phyloP scores from a whole-genome alignment of 2,113 vertebrate genomes.

The Pterocles orientalis region DNA sequence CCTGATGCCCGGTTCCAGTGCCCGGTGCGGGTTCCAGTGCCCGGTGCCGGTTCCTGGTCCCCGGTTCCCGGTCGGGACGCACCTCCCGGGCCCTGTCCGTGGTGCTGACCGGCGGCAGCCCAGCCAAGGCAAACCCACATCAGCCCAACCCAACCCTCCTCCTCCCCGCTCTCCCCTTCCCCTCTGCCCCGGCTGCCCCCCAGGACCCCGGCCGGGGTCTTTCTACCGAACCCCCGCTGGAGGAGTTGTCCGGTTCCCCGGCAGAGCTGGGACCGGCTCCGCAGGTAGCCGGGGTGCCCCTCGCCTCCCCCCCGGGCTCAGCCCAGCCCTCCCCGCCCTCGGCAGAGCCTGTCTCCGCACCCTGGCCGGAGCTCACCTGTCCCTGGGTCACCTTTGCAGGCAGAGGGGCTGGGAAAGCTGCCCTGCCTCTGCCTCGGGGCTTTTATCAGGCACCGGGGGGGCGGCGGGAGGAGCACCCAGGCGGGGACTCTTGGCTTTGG shows the following conservation, averaged over 20 bases:
- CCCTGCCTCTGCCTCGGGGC: not conserved
- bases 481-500: conserved; percentile 8
- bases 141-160: too few species aligned
- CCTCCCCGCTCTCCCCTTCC: not conserved
- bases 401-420: conserved; percentile 7
- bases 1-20: too few species aligned
- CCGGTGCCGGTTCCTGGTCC: not conserved
- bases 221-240: not conserved
- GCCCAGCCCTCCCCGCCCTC: not conserved
- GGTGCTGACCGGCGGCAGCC: not conserved
- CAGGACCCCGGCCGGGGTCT: not conserved
- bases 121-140: too few species aligned
- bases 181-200: not conserved
- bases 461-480: conserved; percentile 51
- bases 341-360: not conserved
- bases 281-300: not conserved
- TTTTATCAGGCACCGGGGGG: conserved; percentile 66
- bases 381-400: not conserved
- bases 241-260: not conserved
- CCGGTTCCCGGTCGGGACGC: not conserved
- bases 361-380: conserved; percentile 49
- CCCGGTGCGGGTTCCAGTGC: not conserved
- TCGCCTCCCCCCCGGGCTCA: not conserved
- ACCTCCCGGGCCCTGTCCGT: conserved; percentile 26
- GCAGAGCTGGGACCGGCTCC: not conserved